Evolutionary conservation across 1,140 invertebrate genomes (phyloP), one percentile per base, ranked within the genome.

Genomic region (Hycleus phaleratus): DNA sequence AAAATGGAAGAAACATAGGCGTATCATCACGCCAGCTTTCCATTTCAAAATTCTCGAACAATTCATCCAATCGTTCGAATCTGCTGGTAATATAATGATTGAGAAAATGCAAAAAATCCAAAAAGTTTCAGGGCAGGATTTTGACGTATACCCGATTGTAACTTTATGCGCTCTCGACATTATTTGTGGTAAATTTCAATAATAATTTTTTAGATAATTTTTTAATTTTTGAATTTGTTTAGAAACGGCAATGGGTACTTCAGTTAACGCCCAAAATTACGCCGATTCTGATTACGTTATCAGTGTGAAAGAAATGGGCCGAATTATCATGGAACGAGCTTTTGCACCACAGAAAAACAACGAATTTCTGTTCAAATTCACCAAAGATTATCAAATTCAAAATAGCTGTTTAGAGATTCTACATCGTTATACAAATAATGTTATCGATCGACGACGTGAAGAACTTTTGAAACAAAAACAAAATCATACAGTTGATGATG

Each of bases 211-310:
- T 55, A 3, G 11, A 3, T 47, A 11, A 4, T 25, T 46, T 38
- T 42, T 1, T 68, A 11, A 67, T 71, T n/a, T 65, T 26, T 54
- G 40, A 47, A 26, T 76, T 77, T 2, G 18, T 18, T 3, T 70
- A 86, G 88, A 95, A 76, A 87, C 88, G 7, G 87, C 91, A 9
- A 93, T 94, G 89, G 92, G 92, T 2, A 78, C 83, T 4, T 79
- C 81, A 42, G 73, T 93, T 2, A 79, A 87, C 69, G 85, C 86
- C 5, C 91, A 94, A 76, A 74, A 74, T 9, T 77, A 88, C 63
- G 70, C 69, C 0, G 77, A 87, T 58, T 88, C 85, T 3, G 80
- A 85, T 61, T 95, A 93, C 72, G 85, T 89, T 0, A 73, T 78
- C 61, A 82, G 87, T n/a, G 80, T 93, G 10, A 81, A 84, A 64